These are phyloP conservation scores for Eolophus roseicapilla DNA, from an alignment of 2,113 vertebrate species.

Conservation along the genomic window DNA sequence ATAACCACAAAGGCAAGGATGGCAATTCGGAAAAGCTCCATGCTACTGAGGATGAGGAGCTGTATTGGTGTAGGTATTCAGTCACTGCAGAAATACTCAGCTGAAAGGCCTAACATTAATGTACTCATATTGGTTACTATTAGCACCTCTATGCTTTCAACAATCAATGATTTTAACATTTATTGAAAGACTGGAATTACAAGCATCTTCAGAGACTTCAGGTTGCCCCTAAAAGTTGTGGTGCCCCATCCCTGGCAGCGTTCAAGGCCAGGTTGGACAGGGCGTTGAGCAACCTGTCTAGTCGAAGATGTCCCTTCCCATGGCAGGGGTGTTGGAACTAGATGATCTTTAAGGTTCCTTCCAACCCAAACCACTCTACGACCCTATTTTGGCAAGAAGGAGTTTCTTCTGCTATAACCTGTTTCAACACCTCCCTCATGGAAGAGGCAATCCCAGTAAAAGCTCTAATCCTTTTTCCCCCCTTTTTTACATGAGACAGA, in stretches of 20 bases:
- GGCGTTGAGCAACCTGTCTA: neutral
- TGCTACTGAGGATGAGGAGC: neutral
- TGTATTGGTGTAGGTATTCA: neutral
- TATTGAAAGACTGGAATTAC: neutral
- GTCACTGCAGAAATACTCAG: neutral
- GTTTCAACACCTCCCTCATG: neutral
- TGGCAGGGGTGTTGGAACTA: neutral
- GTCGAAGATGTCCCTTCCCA: neutral
- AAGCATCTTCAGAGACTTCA: neutral
- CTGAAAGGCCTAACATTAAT: neutral
- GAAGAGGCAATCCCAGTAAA: neutral
- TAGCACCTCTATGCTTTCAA: neutral
- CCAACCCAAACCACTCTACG: neutral
- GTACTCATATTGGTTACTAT: neutral
- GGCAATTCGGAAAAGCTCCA: neutral
- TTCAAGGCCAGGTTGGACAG: neutral
- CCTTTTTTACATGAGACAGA: neutral
- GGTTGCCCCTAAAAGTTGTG: rapidly evolving
- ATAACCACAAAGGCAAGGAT: neutral
- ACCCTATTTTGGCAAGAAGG: neutral
- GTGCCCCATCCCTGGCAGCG: neutral
- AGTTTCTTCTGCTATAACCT: neutral
- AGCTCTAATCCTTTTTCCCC: rapidly evolving
- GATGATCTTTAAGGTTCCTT: neutral
- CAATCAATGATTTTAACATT: neutral